A percentile compares a stretch with the other conserved stretches of the same genome.
These are phyloP conservation scores for Pyrochroa serraticornis DNA, from an alignment of 2,888 invertebrate species.

Conservation along the genomic window DNA sequence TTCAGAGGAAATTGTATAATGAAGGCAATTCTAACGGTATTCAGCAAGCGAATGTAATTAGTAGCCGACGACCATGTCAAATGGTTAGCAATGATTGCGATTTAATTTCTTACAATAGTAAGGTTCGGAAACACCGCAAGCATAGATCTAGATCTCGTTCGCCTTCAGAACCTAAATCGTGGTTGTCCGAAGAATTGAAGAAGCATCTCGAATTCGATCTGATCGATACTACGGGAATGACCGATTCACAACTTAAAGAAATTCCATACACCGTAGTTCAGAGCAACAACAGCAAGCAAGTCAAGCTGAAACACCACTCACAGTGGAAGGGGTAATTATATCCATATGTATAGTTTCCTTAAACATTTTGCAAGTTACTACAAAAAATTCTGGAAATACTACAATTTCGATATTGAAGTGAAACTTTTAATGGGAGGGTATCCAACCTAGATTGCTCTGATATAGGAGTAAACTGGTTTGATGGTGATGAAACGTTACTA, in stretches of 20 bases:
- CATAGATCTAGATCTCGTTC: conserved; percentile 64
- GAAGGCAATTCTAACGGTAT: conserved; percentile 62
- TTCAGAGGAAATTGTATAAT: conserved; percentile 74
- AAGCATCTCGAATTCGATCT: conserved; percentile 88
- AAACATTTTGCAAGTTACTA: too few species aligned
- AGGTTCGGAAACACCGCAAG: conserved; percentile 43
- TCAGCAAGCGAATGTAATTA: conserved; percentile 74
- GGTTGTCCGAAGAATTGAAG: conserved; percentile 77
- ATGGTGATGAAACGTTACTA: too few species aligned
- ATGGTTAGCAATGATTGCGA: conserved; percentile 28
- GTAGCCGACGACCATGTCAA: conserved; percentile 52
- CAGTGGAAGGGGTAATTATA: conserved; percentile 42
- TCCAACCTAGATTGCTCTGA: too few species aligned
- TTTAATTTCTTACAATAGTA: conserved; percentile 22
- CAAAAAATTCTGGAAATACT: too few species aligned
- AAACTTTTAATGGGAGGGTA: too few species aligned
- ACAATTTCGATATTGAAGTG: too few species aligned
- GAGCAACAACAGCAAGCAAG: conserved; percentile 67
- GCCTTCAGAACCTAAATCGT: conserved; percentile 71
- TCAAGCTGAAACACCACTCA: conserved; percentile 58
- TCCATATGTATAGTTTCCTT: too few species aligned
- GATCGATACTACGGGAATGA: conserved; percentile 89
- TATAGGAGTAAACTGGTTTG: too few species aligned
- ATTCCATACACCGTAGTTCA: conserved; percentile 90
- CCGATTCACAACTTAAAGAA: conserved; percentile 82